Conservation (phyloP, 2,888 invertebrate species). For the Meiosimyza platycephala region DNA sequence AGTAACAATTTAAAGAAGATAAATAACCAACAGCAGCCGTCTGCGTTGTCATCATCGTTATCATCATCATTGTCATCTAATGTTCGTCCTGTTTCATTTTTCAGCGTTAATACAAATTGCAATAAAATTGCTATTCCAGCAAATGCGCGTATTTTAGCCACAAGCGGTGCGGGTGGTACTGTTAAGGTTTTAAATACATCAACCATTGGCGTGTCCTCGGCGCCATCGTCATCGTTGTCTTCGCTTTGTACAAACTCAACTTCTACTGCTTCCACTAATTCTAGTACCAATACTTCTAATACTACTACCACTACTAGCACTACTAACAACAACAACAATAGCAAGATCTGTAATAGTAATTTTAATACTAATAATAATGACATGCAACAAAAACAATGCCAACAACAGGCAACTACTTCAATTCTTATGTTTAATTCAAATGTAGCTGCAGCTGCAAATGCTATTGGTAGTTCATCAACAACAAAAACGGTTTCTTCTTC, state of each 20-base stretch:
- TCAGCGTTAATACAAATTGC: conserved; percentile 55
- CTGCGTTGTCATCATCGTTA: conserved; percentile 24
- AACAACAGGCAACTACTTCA: conserved; percentile 39
- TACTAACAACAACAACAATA: conserved; percentile 29
- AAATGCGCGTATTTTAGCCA: conserved; percentile 58
- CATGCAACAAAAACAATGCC: conserved; percentile 33
- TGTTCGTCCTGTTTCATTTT: conserved; percentile 60
- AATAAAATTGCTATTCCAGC: conserved; percentile 61
- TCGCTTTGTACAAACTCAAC: conserved; percentile 36
- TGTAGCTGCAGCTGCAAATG: conserved; percentile 47
- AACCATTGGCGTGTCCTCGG: conserved; percentile 1
- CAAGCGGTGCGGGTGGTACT: conserved; percentile 45
- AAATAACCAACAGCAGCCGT: neutral
- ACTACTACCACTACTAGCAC: conserved; percentile 34
- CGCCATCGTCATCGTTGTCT: conserved; percentile 31
- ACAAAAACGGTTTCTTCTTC: conserved; percentile 35
- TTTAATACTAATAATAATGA: conserved; percentile 44
- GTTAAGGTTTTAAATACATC: conserved; percentile 41
- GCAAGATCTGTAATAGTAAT: conserved; percentile 35
- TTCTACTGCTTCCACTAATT: conserved; percentile 33
- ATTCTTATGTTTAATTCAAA: conserved; percentile 52
- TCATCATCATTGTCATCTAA: conserved; percentile 44
- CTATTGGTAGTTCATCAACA: conserved; percentile 40
- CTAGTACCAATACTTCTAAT: conserved; percentile 33
- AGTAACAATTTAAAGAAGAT: conserved; percentile 23